Evolutionary conservation across 2,797 vertebrate genomes (phyloP).

Genomic region (Fistularia commersonii): DNA sequence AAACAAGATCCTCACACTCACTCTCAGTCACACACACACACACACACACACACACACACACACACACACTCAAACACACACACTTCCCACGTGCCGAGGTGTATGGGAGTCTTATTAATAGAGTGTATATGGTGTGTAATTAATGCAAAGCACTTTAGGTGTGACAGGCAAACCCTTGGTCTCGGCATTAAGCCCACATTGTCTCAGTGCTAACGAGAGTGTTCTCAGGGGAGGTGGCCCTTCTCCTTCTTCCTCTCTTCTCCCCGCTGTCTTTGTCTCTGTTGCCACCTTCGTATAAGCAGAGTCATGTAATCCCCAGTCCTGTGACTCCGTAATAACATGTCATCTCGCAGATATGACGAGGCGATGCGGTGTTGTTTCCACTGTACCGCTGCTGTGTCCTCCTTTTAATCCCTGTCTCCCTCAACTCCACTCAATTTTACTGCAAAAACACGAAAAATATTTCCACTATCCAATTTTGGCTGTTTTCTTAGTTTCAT

Average conservation of each 20-base stretch:
- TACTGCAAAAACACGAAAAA: too few species aligned
- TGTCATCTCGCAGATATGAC: constrained; percentile 10
- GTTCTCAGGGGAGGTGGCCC: constrained; percentile 43
- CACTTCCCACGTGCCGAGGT: constrained; percentile 24
- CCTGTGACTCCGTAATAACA: constrained; percentile 33
- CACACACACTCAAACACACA: too few species aligned
- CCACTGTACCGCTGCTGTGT: too few species aligned
- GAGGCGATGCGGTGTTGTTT: constrained; percentile 14
- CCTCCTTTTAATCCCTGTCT: too few species aligned
- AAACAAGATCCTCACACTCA: too few species aligned
- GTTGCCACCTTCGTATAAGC: constrained; percentile 45
- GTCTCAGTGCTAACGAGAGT: constrained; percentile 62
- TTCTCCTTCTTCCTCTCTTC: constrained; percentile 35
- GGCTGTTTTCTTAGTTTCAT: too few species aligned
- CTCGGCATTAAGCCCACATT: constrained; percentile 57
- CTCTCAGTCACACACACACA: too few species aligned
- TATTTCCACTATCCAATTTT: too few species aligned
- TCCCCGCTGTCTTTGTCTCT: constrained; percentile 44
- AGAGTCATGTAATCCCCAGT: constrained; percentile 52
- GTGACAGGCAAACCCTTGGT: constrained; percentile 55
- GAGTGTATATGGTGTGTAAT: constrained; percentile 60
- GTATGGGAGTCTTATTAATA: constrained; percentile 56
- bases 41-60: too few species aligned
- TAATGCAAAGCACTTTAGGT: constrained; percentile 66
- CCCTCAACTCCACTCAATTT: too few species aligned